These are phyloP conservation scores for Tetropium fuscum DNA, from an alignment of 2,888 invertebrate species.

Conservation along the genomic window DNA sequence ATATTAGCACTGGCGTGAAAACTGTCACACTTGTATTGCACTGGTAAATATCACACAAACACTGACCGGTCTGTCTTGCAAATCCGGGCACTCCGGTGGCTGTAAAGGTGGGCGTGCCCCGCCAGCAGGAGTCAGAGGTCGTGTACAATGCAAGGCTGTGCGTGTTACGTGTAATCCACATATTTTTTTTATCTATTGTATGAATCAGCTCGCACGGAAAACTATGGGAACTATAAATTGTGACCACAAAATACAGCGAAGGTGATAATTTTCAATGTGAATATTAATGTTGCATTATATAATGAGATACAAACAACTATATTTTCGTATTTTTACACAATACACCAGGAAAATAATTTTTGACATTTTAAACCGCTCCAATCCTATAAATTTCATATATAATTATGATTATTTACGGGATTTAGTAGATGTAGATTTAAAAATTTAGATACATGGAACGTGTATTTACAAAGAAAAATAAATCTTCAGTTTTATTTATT, in stretches of 20 bases:
- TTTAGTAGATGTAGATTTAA: too few relatives aligned
- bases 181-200: constrained; percentile 23
- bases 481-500: too few relatives aligned
- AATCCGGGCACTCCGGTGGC: constrained; percentile 47
- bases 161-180: constrained; percentile 32
- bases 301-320: too few relatives aligned
- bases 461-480: too few relatives aligned
- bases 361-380: too few relatives aligned
- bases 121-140: constrained; percentile 46
- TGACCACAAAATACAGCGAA: too few relatives aligned
- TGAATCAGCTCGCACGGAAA: constrained; percentile 19
- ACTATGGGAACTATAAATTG: constrained; percentile 12
- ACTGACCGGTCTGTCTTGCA: constrained; percentile 38
- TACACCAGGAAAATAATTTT: too few relatives aligned
- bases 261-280: not conserved
- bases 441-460: too few relatives aligned
- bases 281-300: not conserved
- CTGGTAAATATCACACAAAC: constrained; percentile 29
- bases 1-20: constrained; percentile 28
- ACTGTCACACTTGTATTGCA: constrained; percentile 31
- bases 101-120: constrained; percentile 45
- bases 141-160: constrained; percentile 45
- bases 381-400: too few relatives aligned
- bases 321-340: too few relatives aligned
- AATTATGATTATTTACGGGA: too few relatives aligned